These are phyloP conservation scores for Drosophila lacteicornis DNA, from an alignment of 1,140 invertebrate species.

Conservation along the genomic window DNA sequence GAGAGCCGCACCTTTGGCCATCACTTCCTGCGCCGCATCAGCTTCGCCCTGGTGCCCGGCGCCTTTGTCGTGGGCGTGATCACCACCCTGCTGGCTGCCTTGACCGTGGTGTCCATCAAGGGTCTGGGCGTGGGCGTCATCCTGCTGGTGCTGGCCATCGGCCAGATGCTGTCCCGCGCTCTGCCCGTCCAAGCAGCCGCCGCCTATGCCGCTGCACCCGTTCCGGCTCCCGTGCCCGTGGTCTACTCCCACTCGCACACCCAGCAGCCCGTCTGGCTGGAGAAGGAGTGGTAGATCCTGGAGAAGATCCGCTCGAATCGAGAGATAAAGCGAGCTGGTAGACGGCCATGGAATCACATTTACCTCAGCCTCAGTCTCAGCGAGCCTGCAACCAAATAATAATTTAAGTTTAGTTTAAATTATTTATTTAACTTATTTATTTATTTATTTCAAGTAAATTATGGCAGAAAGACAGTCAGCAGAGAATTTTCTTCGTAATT, in stretches of 20 bases:
- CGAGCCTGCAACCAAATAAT: slow-evolving; percentile 82
- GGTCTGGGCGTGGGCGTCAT: slow-evolving; percentile 87
- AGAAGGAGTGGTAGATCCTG: slow-evolving; percentile 77
- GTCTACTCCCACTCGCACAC: slow-evolving; percentile 82
- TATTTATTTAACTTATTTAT: slow-evolving; percentile 76
- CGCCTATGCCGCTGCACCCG: slow-evolving; percentile 64
- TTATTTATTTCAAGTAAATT: slow-evolving; percentile 51
- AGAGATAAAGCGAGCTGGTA: slow-evolving; percentile 49
- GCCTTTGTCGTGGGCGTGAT: slow-evolving; percentile 88
- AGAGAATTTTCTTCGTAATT: slow-evolving; percentile 17
- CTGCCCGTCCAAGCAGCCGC: slow-evolving; percentile 79
- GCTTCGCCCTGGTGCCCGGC: slow-evolving; percentile 87
- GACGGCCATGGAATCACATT: slow-evolving; percentile 51
- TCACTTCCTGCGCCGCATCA: slow-evolving; percentile 87
- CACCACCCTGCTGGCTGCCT: slow-evolving; percentile 86
- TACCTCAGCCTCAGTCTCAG: slow-evolving; percentile 70
- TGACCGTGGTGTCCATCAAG: slow-evolving; percentile 88
- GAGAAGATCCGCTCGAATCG: not conserved
- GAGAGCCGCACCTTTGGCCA: slow-evolving; percentile 87
- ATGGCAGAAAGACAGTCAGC: slow-evolving; percentile 23
- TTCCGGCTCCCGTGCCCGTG: slow-evolving; percentile 74
- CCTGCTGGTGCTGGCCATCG: slow-evolving; percentile 79
- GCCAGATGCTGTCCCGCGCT: slow-evolving; percentile 81
- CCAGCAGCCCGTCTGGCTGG: slow-evolving; percentile 82
- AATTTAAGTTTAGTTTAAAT: slow-evolving; percentile 82